These are phyloP conservation scores for Graptemys geographica DNA, from an alignment of 2,797 vertebrate species.

Conservation along the genomic window DNA sequence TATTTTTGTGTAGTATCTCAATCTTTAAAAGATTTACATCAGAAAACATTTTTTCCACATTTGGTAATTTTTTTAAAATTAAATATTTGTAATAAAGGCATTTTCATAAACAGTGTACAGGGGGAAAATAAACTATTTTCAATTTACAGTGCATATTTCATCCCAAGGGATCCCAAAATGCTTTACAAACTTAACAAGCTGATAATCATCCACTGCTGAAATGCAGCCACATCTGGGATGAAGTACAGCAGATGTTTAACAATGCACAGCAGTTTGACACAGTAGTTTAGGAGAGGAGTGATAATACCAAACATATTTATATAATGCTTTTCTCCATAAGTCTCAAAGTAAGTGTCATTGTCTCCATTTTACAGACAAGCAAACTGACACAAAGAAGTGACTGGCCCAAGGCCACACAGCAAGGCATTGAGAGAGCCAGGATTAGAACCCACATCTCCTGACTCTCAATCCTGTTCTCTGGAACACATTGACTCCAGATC, in stretches of 20 bases:
- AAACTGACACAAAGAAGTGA: neutral
- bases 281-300: neutral
- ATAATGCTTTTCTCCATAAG: neutral
- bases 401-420: neutral
- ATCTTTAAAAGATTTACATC: constrained; percentile 55
- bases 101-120: constrained; percentile 67
- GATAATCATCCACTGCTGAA: neutral
- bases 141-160: constrained; percentile 36
- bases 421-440: neutral
- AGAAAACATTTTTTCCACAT: constrained; percentile 33
- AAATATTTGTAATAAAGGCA: constrained; percentile 63
- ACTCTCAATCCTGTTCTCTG: neutral
- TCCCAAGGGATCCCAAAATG: accelerated
- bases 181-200: neutral
- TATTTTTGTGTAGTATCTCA: constrained; percentile 54
- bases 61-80: neutral
- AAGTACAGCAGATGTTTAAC: neutral
- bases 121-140: constrained; percentile 39
- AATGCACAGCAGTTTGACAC: neutral
- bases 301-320: neutral
- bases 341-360: neutral
- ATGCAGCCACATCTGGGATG: neutral
- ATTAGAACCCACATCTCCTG: neutral
- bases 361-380: neutral
- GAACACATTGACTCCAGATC: neutral